phyloP scores from a whole-genome alignment of 2,113 vertebrate species.

The Limanda limanda region DNA sequence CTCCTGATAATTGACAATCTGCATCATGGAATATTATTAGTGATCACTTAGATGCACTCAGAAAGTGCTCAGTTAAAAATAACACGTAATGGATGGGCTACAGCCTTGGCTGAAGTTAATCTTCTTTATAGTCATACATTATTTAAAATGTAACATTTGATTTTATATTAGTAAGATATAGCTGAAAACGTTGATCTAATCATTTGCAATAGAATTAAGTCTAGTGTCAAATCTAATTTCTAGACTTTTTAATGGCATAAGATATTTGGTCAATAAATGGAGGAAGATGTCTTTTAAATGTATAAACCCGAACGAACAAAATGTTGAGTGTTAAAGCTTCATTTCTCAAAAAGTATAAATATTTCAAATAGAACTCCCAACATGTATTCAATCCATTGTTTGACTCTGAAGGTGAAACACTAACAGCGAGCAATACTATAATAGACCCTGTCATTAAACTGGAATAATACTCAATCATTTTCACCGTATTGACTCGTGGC shows the following conservation, averaged over 20 bases:
- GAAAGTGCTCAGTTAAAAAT: not conserved
- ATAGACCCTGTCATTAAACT: not conserved
- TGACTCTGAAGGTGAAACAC: not conserved
- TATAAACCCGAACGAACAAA: not conserved
- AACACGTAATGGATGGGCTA: not conserved
- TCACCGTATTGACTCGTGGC: slow-evolving; percentile 1
- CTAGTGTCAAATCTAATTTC: not conserved
- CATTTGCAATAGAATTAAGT: not conserved
- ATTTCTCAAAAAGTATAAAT: not conserved
- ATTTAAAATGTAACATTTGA: not conserved
- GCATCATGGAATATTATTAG: not conserved
- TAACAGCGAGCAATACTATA: not conserved
- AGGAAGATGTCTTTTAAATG: too few relatives aligned
- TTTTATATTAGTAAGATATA: not conserved
- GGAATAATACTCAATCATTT: slow-evolving; percentile 10
- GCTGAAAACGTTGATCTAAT: not conserved
- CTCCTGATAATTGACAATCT: not conserved
- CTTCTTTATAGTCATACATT: not conserved
- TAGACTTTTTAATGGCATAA: too few relatives aligned
- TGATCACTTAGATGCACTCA: not conserved
- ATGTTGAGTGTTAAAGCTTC: not conserved
- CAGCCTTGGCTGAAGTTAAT: not conserved
- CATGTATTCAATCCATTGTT: not conserved
- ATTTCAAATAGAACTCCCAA: too few relatives aligned
- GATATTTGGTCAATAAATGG: too few relatives aligned